Evolutionary conservation across 2,888 invertebrate species (phyloP), one percentile per base, ranked within the genome.

Genomic region (Apamea crenata): DNA sequence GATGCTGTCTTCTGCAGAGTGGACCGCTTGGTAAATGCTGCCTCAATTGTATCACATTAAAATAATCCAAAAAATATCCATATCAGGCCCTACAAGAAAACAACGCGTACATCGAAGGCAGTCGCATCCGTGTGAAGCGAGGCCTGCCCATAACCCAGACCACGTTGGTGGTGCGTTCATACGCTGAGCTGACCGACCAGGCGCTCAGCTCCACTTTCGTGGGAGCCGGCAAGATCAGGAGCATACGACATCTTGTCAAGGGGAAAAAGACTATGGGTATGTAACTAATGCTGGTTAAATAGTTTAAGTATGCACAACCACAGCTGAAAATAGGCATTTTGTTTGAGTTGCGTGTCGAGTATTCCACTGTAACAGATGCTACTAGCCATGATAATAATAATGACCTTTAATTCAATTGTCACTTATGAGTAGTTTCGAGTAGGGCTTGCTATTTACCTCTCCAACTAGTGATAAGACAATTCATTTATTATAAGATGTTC

Each of bases 81-180:
- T 88, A 93, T 66, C 92, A 96, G 96, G 96, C 96, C 3, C 83
- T 96, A 74, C 89, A 93, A 84, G 94, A 94, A 79, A 92, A 96
- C 85, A 91, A 93, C 53, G 84, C 89, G 0, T 50, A 81, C 10
- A 82, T 95, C 2, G 92, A 91, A 87, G 94, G 94, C 50, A 91
- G 85, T 47, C 88, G 90, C 12, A 93, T 96, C 32, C 88, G 91
- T 16, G 92, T 96, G 56, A 92, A 91, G 67, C 89, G 90, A 0
- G 91, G 93, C 0, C 90, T 93, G 61, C 93, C 95, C 7, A 87
- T 94, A 2, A 90, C 93, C 0, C 90, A 93, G 84, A 96, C 95
- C 0, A 95, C 95, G 0, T 21, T 95, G 16, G 95, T 95, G 78
- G 91, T 95, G 67, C 93, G 94, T 12, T 92, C 94, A 0, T 95